These are phyloP conservation scores for Rhinogobio ventralis DNA, from an alignment of 2,797 vertebrate species.

Conservation along the genomic window DNA sequence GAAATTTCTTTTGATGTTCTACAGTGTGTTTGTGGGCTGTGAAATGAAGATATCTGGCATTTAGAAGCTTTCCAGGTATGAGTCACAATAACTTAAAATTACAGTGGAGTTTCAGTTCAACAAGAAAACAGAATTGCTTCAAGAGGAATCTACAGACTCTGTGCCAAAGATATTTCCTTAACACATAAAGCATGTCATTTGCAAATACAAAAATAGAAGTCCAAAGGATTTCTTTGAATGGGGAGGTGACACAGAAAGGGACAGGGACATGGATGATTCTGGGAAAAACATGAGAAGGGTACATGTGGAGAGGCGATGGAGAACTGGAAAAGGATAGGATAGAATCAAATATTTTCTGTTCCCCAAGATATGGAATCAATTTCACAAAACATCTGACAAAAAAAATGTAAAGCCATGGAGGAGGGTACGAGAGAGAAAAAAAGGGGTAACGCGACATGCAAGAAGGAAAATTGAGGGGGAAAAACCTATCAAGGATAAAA, in stretches of 20 bases:
- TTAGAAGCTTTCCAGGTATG: neutral
- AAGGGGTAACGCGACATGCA: neutral
- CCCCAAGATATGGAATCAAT: neutral
- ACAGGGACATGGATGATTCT: neutral
- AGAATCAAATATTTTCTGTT: neutral
- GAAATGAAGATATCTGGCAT: neutral
- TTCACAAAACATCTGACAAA: neutral
- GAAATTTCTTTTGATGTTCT: neutral
- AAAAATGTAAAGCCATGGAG: neutral
- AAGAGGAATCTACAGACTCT: neutral
- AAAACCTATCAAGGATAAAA: slow-evolving; percentile 6
- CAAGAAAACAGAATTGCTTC: neutral
- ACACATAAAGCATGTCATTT: slow-evolving; percentile 1
- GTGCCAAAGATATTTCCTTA: neutral
- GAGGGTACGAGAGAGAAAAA: neutral
- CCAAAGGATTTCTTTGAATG: slow-evolving; percentile 28
- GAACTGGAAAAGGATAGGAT: neutral
- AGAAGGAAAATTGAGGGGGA: slow-evolving; percentile 5
- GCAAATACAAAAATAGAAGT: slow-evolving; percentile 4
- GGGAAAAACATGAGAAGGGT: slow-evolving; percentile 5
- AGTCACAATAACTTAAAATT: slow-evolving; percentile 16
- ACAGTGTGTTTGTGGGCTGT: neutral
- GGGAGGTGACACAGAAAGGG: neutral
- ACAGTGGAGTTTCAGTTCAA: neutral
- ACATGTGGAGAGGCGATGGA: neutral